Conservation (phyloP, 2,797 vertebrate species). For the Echeneis naucrates region DNA sequence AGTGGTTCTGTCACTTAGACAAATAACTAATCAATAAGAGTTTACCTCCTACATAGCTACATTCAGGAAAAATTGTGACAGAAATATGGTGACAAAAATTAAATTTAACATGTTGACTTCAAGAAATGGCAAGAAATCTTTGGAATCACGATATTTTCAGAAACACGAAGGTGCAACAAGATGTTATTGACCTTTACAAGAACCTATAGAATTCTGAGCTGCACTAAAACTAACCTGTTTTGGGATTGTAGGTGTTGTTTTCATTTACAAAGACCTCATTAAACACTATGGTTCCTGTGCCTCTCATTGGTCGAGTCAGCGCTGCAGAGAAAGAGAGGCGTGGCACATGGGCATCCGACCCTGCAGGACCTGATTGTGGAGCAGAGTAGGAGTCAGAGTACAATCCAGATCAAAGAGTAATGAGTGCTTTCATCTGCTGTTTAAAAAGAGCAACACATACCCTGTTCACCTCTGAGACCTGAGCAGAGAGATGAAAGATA, state of each 20-base stretch:
- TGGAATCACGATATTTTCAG: neutral
- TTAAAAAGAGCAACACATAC: slow-evolving; percentile 73
- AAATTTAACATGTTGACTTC: neutral
- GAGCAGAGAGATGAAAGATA: slow-evolving; percentile 53
- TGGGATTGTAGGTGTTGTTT: slow-evolving; percentile 84
- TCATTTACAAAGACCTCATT: slow-evolving; percentile 92
- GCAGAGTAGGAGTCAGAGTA: slow-evolving; percentile 11
- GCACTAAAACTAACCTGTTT: slow-evolving; percentile 82
- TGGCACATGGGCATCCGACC: slow-evolving; percentile 84
- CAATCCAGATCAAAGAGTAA: slow-evolving; percentile 25
- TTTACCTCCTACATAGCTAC: neutral
- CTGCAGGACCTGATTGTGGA: slow-evolving; percentile 81
- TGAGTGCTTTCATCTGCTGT: slow-evolving; percentile 37
- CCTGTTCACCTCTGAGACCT: slow-evolving; percentile 90
- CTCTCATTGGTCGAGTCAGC: slow-evolving; percentile 84
- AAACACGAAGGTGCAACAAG: neutral
- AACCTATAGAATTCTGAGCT: neutral
- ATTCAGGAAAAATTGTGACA: neutral
- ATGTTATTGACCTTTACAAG: neutral
- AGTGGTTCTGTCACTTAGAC: neutral
- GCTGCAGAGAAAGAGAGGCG: slow-evolving; percentile 92
- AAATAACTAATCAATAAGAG: neutral
- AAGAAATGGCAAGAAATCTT: neutral
- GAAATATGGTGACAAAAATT: neutral
- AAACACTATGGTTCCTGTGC: slow-evolving; percentile 91